Percentiles rank a stretch among this genome's conserved stretches.
Conservation (phyloP, 1,140 invertebrate species). For the Eupristina koningsbergeri region DNA sequence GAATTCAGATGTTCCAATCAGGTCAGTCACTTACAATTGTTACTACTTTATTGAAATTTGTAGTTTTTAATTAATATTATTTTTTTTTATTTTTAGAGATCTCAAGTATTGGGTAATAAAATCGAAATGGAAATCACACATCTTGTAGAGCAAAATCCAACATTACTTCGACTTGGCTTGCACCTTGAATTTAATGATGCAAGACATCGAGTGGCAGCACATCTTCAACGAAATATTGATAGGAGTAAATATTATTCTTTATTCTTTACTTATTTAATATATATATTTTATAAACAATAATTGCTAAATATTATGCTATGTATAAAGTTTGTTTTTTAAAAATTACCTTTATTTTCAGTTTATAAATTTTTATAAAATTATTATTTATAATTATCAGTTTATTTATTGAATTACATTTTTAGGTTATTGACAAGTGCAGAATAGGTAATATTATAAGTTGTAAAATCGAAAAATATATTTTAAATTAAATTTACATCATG, state of each 20-base stretch:
- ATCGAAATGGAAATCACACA: conserved; percentile 98
- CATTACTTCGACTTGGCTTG: conserved; percentile 91
- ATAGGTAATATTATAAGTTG: too few species aligned
- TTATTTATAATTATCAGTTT: conserved; percentile 18
- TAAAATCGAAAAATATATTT: too few species aligned
- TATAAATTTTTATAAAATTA: too few species aligned
- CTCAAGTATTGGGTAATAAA: conserved; percentile 95
- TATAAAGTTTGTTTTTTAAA: too few species aligned
- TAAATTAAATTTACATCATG: too few species aligned
- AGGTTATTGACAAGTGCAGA: too few species aligned
- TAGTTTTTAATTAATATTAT: not conserved
- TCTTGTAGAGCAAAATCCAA: conserved; percentile 93
- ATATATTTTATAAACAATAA: too few species aligned
- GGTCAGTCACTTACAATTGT: conserved; percentile 73
- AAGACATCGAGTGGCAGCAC: conserved; percentile 90
- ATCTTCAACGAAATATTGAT: conserved; percentile 96
- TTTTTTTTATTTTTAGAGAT: conserved; percentile 79
- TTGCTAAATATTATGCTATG: too few species aligned
- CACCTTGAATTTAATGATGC: conserved; percentile 97
- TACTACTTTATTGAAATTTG: not conserved
- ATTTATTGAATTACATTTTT: too few species aligned
- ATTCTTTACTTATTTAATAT: not conserved
- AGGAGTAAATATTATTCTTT: conserved; percentile 83
- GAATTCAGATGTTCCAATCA: conserved; percentile 97
- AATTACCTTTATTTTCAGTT: too few species aligned